phyloP scores from a whole-genome alignment of 2,888 invertebrate genomes.

The Rutpela maculata region DNA sequence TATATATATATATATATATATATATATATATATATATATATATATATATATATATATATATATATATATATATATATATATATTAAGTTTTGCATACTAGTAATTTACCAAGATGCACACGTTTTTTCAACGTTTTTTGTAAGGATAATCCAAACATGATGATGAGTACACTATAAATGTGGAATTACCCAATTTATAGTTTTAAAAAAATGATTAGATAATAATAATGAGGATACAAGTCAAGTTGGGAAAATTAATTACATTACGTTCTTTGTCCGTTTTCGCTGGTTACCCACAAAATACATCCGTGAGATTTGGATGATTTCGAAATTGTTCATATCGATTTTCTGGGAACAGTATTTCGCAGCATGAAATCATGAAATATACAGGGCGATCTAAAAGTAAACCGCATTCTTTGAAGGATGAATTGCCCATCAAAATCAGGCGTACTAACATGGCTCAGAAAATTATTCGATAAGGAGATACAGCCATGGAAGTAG shows the following conservation, averaged over 20 bases:
- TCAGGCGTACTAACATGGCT: no score
- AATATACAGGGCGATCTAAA: no score
- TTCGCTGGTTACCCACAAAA: neutral
- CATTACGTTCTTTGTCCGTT: neutral
- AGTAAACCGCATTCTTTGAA: no score
- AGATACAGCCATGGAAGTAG: no score
- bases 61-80: no score
- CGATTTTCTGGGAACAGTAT: neutral
- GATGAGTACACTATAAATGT: neutral
- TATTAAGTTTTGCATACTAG: no score
- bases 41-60: no score
- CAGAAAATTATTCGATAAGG: no score
- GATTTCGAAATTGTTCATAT: neutral
- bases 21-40: no score
- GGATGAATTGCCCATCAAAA: no score
- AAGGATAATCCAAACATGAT: neutral
- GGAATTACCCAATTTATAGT: neutral
- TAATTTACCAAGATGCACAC: neutral
- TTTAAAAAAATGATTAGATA: neutral
- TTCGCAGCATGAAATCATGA: neutral
- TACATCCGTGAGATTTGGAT: neutral
- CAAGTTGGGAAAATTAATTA: neutral
- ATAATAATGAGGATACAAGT: neutral
- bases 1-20: no score
- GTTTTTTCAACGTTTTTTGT: neutral